Percentiles rank a stretch among this genome's conserved stretches.
These are phyloP conservation scores for Xylocopa sonorina DNA, from an alignment of 1,140 invertebrate genomes.

Conservation along the genomic window DNA sequence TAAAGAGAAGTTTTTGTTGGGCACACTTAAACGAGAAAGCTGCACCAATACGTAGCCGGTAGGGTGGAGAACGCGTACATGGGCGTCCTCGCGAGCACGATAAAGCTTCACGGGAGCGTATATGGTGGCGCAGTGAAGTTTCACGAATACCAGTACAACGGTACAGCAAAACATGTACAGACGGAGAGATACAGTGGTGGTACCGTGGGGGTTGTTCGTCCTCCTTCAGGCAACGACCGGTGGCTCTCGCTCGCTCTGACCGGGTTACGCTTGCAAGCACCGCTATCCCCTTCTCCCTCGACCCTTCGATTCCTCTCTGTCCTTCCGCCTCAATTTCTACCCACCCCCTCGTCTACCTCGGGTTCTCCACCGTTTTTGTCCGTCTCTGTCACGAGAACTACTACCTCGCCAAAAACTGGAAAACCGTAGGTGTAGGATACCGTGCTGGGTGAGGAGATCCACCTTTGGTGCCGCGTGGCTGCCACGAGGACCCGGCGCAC, in stretches of 20 bases:
- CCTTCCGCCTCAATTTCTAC: conserved; percentile 26
- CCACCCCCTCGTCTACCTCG: not conserved
- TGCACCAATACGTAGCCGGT: conserved; percentile 13
- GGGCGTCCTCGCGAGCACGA: not conserved
- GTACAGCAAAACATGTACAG: conserved; percentile 27
- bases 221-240: not conserved
- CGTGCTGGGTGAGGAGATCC: not conserved
- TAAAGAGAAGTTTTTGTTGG: conserved; percentile 26
- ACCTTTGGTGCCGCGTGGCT: conserved; percentile 6
- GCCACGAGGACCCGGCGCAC: not conserved
- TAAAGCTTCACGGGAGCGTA: conserved; percentile 38
- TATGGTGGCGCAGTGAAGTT: conserved; percentile 34
- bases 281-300: not conserved
- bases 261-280: conserved; percentile 59
- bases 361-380: conserved; percentile 1
- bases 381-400: conserved; percentile 29
- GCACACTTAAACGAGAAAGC: conserved; percentile 29
- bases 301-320: not conserved
- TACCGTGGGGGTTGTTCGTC: conserved; percentile 5
- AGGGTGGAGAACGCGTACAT: not conserved
- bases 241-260: conserved; percentile 55
- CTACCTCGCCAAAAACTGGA: conserved; percentile 40
- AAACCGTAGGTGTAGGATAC: conserved; percentile 23
- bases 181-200: conserved; percentile 25
- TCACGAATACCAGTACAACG: conserved; percentile 7